Percentiles rank a stretch among this genome's conserved stretches.
Conservation (phyloP, 2,113 vertebrate species). For the Leptodactylus fuscus region DNA sequence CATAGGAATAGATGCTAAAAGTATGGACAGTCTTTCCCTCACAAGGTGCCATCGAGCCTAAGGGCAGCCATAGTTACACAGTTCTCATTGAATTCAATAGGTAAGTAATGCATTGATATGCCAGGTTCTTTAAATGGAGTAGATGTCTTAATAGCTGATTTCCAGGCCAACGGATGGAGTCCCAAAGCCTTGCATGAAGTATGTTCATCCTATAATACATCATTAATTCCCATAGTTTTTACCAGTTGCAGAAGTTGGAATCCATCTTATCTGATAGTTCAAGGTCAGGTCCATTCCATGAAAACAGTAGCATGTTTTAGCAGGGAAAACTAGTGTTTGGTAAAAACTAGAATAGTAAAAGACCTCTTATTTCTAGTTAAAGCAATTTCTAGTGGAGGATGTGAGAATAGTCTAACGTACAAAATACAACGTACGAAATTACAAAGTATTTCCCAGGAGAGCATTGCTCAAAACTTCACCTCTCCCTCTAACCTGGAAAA, state of each 20-base stretch:
- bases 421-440: constrained; percentile 11
- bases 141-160: too few species aligned
- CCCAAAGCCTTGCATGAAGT: too few species aligned
- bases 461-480: not conserved
- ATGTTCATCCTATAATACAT: too few species aligned
- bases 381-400: constrained; percentile 44
- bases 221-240: too few species aligned
- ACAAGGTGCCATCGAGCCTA: too few species aligned
- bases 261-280: not conserved
- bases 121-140: too few species aligned
- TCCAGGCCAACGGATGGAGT: too few species aligned
- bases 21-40: too few species aligned
- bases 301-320: not conserved
- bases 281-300: not conserved
- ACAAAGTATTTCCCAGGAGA: constrained; percentile 29
- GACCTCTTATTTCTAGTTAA: constrained; percentile 25
- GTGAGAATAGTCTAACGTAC: constrained; percentile 5
- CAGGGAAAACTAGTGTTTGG: not conserved
- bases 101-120: too few species aligned
- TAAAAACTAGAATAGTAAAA: not conserved
- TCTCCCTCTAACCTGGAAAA: constrained; percentile 11
- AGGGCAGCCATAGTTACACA: too few species aligned
- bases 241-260: not conserved
- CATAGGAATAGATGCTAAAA: too few species aligned
- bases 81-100: too few species aligned